Percentiles rank a stretch among this genome's conserved stretches.
Conservation (phyloP, 1,140 invertebrate genomes). For the Drosophila bocki region DNA sequence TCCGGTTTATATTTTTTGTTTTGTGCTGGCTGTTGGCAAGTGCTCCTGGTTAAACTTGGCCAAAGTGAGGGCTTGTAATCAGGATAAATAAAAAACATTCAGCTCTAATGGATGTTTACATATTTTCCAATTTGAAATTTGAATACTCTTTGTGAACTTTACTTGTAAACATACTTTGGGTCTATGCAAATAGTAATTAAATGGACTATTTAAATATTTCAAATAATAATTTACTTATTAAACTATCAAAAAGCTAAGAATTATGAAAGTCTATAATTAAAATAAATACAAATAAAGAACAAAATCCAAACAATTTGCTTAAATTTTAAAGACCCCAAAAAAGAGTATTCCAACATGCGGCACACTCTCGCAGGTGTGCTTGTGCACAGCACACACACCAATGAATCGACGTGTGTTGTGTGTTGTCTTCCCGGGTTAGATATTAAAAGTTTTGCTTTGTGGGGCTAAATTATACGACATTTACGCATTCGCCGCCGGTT, state of each 20-base stretch:
- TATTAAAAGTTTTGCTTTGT: slow-evolving; percentile 68
- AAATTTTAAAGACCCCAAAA: background rate
- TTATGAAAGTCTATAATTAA: too few species aligned
- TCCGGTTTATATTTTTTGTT: too few species aligned
- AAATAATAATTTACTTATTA: too few species aligned
- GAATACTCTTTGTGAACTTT: slow-evolving; percentile 8
- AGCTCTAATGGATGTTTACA: slow-evolving; percentile 22
- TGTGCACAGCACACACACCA: too few species aligned
- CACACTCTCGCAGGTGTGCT: background rate
- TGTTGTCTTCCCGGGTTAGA: slow-evolving; percentile 36
- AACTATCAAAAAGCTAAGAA: too few species aligned
- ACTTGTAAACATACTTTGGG: too few species aligned
- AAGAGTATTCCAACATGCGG: background rate
- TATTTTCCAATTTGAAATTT: background rate
- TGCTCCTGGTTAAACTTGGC: slow-evolving; percentile 19
- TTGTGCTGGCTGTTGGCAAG: slow-evolving; percentile 16
- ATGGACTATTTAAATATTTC: too few species aligned
- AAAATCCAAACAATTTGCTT: too few species aligned
- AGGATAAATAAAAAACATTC: slow-evolving; percentile 15
- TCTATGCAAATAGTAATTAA: too few species aligned
- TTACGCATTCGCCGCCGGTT: slow-evolving; percentile 42
- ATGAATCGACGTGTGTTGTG: slow-evolving; percentile 1
- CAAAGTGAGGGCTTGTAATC: slow-evolving; percentile 41
- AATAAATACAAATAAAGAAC: background rate
- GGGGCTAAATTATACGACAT: slow-evolving; percentile 50